phyloP scores from a whole-genome alignment of 2,888 invertebrate genomes.

The Noctua comes region DNA sequence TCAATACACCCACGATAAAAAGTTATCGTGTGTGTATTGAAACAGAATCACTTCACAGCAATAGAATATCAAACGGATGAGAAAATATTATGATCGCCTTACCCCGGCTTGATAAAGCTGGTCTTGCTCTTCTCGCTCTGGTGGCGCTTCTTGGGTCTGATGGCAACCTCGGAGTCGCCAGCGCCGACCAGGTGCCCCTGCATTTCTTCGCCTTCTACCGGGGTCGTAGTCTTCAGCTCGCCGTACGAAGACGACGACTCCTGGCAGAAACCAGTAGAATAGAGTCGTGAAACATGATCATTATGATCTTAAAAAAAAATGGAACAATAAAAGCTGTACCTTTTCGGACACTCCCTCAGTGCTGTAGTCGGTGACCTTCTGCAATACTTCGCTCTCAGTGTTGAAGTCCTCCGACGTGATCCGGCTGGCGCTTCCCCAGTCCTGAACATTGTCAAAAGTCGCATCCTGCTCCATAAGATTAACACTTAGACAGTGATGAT shows the following conservation, averaged over 20 bases:
- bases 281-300: background rate
- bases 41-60: background rate
- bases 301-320: background rate
- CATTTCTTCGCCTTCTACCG: slow-evolving; percentile 65
- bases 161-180: slow-evolving; percentile 76
- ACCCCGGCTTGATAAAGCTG: slow-evolving; percentile 72
- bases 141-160: slow-evolving; percentile 51
- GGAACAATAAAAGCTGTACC: slow-evolving; percentile 63
- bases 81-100: background rate
- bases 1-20: no score
- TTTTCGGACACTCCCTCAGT: slow-evolving; percentile 72
- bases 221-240: slow-evolving; percentile 70
- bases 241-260: slow-evolving; percentile 36
- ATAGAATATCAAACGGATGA: background rate
- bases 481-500: background rate
- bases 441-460: slow-evolving; percentile 63
- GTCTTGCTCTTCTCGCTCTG: slow-evolving; percentile 73
- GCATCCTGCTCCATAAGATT: slow-evolving; percentile 30
- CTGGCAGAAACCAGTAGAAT: slow-evolving; percentile 7
- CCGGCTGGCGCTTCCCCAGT: slow-evolving; percentile 48
- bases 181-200: slow-evolving; percentile 77
- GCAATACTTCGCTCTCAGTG: slow-evolving; percentile 83
- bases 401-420: slow-evolving; percentile 66
- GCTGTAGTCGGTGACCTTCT: slow-evolving; percentile 84
- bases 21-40: no score